Evolutionary conservation across 2,113 vertebrate species (phyloP).

Genomic region (Rhinoderma darwinii): DNA sequence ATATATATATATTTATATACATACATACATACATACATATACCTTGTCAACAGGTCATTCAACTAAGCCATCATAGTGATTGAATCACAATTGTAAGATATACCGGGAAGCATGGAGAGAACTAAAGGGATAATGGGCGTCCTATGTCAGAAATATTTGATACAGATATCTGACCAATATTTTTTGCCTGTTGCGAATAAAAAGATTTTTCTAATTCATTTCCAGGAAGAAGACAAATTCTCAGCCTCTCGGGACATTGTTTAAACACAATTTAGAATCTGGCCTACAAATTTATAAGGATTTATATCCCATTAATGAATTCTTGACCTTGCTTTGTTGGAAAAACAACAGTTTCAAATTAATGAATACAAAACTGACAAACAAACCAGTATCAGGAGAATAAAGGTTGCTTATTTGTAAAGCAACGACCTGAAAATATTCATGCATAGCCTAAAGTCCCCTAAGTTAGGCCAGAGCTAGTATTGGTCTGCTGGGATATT

Average conservation of each 20-base stretch:
- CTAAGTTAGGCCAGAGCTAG: constrained; percentile 39
- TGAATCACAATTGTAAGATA: no score
- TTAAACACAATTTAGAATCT: not conserved
- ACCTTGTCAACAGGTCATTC: no score
- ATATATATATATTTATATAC: no score
- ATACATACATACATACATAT: no score
- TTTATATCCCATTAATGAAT: not conserved
- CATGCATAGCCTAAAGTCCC: constrained; percentile 60
- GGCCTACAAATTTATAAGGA: not conserved
- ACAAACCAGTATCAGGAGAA: not conserved
- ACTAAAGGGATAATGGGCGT: not conserved
- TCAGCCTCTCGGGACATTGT: not conserved
- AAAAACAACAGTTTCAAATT: not conserved
- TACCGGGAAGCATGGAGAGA: not conserved
- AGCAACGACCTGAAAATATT: constrained; percentile 22
- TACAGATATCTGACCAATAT: not conserved
- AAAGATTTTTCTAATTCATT: not conserved
- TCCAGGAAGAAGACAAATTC: not conserved
- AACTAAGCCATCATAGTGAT: no score
- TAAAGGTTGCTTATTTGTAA: constrained; percentile 19
- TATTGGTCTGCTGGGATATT: constrained; percentile 61
- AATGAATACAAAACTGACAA: constrained; percentile 21
- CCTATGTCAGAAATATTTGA: not conserved
- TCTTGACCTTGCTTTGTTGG: constrained; percentile 10
- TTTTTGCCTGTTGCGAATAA: not conserved